A percentile compares a stretch with the other conserved stretches of the same genome.
These are phyloP conservation scores for Caenorhabditis inopinata DNA, from an alignment of 1,140 invertebrate species.

Conservation along the genomic window DNA sequence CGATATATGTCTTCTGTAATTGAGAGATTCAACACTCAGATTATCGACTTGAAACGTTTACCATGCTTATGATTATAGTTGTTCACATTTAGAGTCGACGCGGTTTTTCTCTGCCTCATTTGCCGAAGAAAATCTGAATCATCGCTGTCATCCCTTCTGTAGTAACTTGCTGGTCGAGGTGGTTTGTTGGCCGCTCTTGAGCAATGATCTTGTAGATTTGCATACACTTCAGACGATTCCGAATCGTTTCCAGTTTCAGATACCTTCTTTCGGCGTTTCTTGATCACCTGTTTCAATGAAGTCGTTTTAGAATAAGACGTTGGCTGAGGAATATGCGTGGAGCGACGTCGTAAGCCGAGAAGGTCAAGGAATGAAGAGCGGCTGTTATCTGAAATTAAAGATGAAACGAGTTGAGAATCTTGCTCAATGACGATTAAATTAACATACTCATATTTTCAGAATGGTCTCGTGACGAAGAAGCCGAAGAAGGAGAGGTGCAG, in stretches of 20 bases:
- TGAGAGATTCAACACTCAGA: background rate
- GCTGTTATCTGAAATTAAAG: too few relatives aligned
- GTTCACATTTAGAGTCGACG: constrained; percentile 30
- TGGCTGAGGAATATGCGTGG: constrained; percentile 28
- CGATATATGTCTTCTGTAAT: constrained; percentile 30
- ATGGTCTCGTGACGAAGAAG: constrained; percentile 38
- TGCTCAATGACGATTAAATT: background rate
- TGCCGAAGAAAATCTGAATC: constrained; percentile 28
- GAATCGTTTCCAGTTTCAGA: constrained; percentile 5
- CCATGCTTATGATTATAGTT: background rate
- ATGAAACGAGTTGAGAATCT: background rate
- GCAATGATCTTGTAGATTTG: background rate
- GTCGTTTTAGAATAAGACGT: constrained; percentile 8
- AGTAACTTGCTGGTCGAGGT: constrained; percentile 30
- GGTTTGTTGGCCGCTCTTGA: background rate
- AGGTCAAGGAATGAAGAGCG: constrained; percentile 48
- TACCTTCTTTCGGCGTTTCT: background rate
- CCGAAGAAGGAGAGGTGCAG: constrained; percentile 45
- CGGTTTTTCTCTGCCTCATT: constrained; percentile 3
- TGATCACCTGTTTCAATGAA: background rate
- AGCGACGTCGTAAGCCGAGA: constrained; percentile 40
- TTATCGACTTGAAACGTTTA: background rate
- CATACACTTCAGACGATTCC: constrained; percentile 12
- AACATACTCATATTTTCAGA: constrained; percentile 44
- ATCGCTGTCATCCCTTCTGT: constrained; percentile 35